Base-by-base conservation (phyloP, 2,113 vertebrate species). In the Acinonyx jubatus region DNA sequence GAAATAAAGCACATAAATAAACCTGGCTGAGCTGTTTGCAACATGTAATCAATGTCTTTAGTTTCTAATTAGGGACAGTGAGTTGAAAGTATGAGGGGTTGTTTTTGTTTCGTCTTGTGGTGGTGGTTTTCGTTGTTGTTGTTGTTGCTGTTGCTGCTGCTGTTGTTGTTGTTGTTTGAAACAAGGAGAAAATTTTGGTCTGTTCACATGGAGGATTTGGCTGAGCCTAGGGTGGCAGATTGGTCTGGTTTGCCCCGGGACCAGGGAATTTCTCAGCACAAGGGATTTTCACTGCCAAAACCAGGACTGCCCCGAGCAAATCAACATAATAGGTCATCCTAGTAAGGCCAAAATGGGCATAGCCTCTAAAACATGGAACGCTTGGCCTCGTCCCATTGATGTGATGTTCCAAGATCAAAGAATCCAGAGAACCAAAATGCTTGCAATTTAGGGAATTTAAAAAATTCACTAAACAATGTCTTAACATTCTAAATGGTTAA, bases 401-500 rank as follows among this genome's bases (percentile, higher is more conserved):
- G 36, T 82, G 21, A 91, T 83, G 4, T 29, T 66, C 68, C 63
- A 48, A 61, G 2, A 91, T 65, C 4, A 68, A 76, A 94, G 63
- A 91, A 38, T 63, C 94, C 69, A 81, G 10, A 89, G 36, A 91
- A 38, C 10, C 4, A 68, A 96, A 97, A 97, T 63, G 36, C 38
- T 93, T 31, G 66, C 29, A 48, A 45, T 52, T 83, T 82, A 93
- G 31, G 92, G 41, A 93, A 48, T 66, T 7, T 38, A 57, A 85
- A 73, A 52, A 63, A 27, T 89, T 41, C 23, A 50, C 31, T 95
- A n/a, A 94, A 87, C 5, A 89, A 33, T n/a, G 45, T 33, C 41
- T 81, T 85, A 78, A 80, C 9, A 38, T 66, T 93, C 33, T 89
- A 50, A 92, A 90, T 4, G 15, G 81, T 21, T 86, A 86, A 69